A percentile compares a stretch with the other conserved stretches of the same genome.
Conservation (phyloP, 2,888 invertebrate genomes). For the Galerucella calmariensis region DNA sequence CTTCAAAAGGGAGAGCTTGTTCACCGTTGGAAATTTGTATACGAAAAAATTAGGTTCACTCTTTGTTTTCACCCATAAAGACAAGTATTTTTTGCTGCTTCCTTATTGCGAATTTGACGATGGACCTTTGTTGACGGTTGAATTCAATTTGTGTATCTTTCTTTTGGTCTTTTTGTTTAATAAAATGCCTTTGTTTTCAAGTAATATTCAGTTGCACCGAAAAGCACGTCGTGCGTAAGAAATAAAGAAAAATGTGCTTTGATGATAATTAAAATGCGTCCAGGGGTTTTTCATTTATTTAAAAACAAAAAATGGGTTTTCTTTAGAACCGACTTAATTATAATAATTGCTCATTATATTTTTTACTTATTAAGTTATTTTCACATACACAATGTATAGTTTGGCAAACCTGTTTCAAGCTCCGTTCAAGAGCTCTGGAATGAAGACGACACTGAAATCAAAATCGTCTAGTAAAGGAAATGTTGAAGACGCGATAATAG, state of each 20-base stretch:
- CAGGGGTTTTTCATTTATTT: not conserved
- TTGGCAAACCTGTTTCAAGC: no score
- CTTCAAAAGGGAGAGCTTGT: constrained; percentile 41
- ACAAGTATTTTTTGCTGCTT: constrained; percentile 12
- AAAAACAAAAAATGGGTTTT: not conserved
- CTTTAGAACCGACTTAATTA: not conserved
- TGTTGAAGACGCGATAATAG: no score
- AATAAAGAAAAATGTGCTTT: not conserved
- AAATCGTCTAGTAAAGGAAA: no score
- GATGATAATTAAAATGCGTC: not conserved
- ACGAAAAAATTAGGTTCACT: constrained; percentile 43
- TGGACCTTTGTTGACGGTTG: constrained; percentile 25
- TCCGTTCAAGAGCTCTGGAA: no score
- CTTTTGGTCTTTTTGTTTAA: constrained; percentile 16
- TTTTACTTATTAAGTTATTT: not conserved
- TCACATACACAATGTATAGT: no score
- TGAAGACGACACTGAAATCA: no score
- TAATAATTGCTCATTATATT: not conserved
- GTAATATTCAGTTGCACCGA: not conserved
- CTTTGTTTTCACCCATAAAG: constrained; percentile 26
- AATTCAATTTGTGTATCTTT: constrained; percentile 25
- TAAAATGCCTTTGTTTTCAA: not conserved
- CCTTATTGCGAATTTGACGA: constrained; percentile 23
- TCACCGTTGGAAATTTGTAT: constrained; percentile 39
- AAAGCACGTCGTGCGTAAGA: constrained; percentile 7